phyloP scores from a whole-genome alignment of 2,113 vertebrate species.

The Malurus melanocephalus region DNA sequence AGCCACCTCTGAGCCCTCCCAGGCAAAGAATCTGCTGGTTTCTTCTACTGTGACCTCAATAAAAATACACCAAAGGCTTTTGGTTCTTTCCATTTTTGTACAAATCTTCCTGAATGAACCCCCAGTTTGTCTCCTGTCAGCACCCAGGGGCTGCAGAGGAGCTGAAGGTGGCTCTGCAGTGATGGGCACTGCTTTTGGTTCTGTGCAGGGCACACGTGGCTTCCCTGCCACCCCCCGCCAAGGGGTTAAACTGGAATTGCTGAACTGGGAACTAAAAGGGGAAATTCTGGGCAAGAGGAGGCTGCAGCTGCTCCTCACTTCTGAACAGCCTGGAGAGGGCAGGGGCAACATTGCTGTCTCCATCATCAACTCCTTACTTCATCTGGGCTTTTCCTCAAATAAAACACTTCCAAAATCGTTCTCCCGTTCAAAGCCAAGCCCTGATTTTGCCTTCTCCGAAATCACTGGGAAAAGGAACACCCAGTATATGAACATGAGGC shows the following conservation, averaged over 20 bases:
- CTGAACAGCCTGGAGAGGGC: neutral
- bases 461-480: neutral
- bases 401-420: neutral
- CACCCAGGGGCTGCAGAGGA: neutral
- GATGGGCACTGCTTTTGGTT: neutral
- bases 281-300: neutral
- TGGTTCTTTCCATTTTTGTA: neutral
- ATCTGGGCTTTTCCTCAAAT: neutral
- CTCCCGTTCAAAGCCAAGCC: neutral
- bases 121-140: neutral
- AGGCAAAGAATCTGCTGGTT: neutral
- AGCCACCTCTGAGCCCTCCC: neutral
- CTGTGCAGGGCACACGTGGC: neutral
- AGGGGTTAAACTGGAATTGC: neutral
- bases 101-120: neutral
- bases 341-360: neutral
- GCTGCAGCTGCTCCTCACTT: neutral
- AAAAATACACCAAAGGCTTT: neutral
- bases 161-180: neutral
- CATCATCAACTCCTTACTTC: neutral
- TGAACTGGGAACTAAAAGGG: neutral
- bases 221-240: neutral
- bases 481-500: rapidly evolving
- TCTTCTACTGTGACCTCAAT: neutral
- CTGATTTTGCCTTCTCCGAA: neutral